Conservation (phyloP, 2,113 vertebrate species). For the Salvator merianae region DNA sequence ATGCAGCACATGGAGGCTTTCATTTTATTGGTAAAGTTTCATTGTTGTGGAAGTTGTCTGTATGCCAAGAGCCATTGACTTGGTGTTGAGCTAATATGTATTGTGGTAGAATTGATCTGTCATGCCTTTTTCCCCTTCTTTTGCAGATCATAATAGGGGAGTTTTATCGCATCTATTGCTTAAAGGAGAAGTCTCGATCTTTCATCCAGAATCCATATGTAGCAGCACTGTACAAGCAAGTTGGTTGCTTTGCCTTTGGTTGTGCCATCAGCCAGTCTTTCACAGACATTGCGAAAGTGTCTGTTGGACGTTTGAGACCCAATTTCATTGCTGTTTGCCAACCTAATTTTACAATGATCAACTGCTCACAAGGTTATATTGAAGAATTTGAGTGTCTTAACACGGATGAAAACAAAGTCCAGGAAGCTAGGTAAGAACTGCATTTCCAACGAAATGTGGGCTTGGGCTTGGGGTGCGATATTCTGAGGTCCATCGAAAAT, state of each 20-base stretch:
- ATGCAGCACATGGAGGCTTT: neutral
- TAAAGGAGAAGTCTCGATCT: constrained; percentile 89
- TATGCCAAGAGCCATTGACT: no score
- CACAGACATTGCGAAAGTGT: constrained; percentile 98
- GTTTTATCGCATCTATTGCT: constrained; percentile 91
- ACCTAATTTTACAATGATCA: constrained; percentile 84
- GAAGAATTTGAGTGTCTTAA: constrained; percentile 83
- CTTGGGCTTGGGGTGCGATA: neutral
- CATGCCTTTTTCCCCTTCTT: neutral
- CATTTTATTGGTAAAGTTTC: neutral
- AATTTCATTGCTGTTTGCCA: constrained; percentile 90
- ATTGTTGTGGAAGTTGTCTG: neutral
- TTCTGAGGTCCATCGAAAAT: neutral
- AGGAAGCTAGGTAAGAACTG: constrained; percentile 89
- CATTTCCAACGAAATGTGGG: rapidly evolving
- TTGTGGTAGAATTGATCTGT: rapidly evolving
- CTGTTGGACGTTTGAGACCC: constrained; percentile 94
- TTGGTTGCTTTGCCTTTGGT: constrained; percentile 95
- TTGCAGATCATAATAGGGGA: constrained; percentile 93
- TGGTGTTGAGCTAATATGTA: no score
- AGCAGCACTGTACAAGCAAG: constrained; percentile 93
- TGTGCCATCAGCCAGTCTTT: constrained; percentile 97
- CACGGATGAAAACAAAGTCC: constrained; percentile 81
- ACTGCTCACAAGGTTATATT: constrained; percentile 92
- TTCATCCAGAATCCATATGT: constrained; percentile 94